Percentiles rank a stretch among this genome's conserved stretches.
These are phyloP conservation scores for Microplitis deprimator DNA, from an alignment of 2,888 invertebrate genomes.

Conservation along the genomic window DNA sequence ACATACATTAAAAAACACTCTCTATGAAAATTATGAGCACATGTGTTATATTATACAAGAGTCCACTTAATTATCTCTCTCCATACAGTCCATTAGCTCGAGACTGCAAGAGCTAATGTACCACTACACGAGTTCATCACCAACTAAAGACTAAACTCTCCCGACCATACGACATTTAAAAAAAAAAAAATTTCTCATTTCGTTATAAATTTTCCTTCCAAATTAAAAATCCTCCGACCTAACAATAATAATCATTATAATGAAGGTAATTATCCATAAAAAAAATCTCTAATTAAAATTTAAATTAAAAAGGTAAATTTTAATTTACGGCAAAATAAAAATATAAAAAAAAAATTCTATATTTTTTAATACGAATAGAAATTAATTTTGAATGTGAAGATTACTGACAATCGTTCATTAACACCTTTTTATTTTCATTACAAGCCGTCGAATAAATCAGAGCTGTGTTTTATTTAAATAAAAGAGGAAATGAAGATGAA, in stretches of 20 bases:
- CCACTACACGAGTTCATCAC: slow-evolving; percentile 42
- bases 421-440: slow-evolving; percentile 63
- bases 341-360: not conserved
- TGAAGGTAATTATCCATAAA: slow-evolving; percentile 1
- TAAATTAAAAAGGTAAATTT: not conserved
- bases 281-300: not conserved
- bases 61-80: slow-evolving; percentile 49
- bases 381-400: slow-evolving; percentile 59
- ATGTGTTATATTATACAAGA: slow-evolving; percentile 25
- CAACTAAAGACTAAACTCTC: not conserved
- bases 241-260: not conserved
- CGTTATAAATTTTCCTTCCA: not conserved
- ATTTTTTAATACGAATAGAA: slow-evolving; percentile 1
- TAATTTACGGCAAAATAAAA: slow-evolving; percentile 38
- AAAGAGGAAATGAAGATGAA: slow-evolving; percentile 58
- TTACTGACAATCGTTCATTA: slow-evolving; percentile 69
- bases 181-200: no score
- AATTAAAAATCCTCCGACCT: not conserved
- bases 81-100: slow-evolving; percentile 48
- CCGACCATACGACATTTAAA: not conserved
- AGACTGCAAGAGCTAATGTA: slow-evolving; percentile 44
- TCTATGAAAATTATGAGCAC: slow-evolving; percentile 5
- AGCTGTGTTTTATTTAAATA: slow-evolving; percentile 62
- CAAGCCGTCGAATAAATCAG: slow-evolving; percentile 27
- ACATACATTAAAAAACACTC: not conserved